Evolutionary conservation across 2,113 vertebrate genomes (phyloP), one percentile per base, ranked within the genome.

Genomic region (Colaptes auratus): DNA sequence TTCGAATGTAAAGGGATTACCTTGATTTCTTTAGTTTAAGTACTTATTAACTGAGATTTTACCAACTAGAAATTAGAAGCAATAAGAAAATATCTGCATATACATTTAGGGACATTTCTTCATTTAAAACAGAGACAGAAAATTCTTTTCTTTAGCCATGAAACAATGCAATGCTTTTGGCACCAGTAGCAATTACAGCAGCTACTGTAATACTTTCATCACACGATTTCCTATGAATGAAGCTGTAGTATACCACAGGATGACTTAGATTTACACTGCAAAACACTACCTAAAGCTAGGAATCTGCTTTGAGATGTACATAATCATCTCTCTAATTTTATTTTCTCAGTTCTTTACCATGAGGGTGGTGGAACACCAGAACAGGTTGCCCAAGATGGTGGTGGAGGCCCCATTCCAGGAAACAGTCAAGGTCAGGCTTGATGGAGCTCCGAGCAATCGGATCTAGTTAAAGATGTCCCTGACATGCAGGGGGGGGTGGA

Each of bases 31-130:
- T 65, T 27, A 53, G 25, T 30, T 81, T 36, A 89, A 93, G 50
- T 46, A 77, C 73, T 92, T 44, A 93, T 95, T 93, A 89, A 83
- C 59, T 46, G 52, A 24, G 81, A 87, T 90, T 94, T 89, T 72
- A 80, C 74, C 35, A 81, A 30, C 30, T n/a, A 82, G 71, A 92
- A 91, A 95, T 90, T 81, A 79, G 42, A 88, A 94, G 60, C 14
- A 82, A 85, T 95, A 89, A 85, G n/a, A n/a, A n/a, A 46, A 61
- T 42, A 48, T 61, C 39, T 30, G 85, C 92, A 91, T 33, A 83
- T 25, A 58, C 33, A 52, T 7, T 15, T 6, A 70, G 7, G 25
- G 21, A 23, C 44, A 56, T 61, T 82, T 92, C 72, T 84, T 39
- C 33, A 25, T 74, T 91, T 71, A 46, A 60, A 90, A 63, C 3